Base-by-base conservation (phyloP, 2,113 vertebrate genomes). In the Phrynosoma blainvillii region DNA sequence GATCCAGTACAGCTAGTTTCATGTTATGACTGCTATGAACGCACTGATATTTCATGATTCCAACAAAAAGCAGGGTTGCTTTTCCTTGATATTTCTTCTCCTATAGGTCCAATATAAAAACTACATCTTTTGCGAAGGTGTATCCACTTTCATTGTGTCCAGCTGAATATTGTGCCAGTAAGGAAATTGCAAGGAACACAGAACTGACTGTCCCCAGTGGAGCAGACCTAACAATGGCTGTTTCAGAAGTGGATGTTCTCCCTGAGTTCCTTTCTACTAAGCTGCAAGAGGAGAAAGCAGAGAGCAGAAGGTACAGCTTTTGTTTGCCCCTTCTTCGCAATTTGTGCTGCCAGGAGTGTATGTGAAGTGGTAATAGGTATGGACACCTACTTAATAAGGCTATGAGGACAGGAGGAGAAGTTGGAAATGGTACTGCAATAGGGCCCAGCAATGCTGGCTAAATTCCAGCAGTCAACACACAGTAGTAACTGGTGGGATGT, bases 211-310 rank as follows among this genome's bases (percentile, higher is more conserved):
- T 47, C 9, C 75, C 89, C 54, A 36, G 84, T 0, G 16, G 42
- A 0, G 79, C 89, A 36, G 89, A 97, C 59, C 92, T 97, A 90
- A 88, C 94, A 7, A 88, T 91, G 11, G 90, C 95, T 0, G 91
- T 96, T 47, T 96, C 97, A 13, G 36, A 96, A 5, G 91, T 92
- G 74, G 97, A 98, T 84, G 95, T 93, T n/a, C 95, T 97, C 73
- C 94, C 95, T 6, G 95, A 97, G 84, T 92, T 84, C 78, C 92
- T 98, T 85, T 95, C 97, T 1, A 93, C 91, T 79, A 92, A 94
- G 27, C 90, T 98, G 54, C 90, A 97, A 42, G 85, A 96, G 52
- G 98, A 98, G 93, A 97, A 95, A 18, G 93, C 93, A 32, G 95
- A 97, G 84, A 98, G 91, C 92, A 94, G 92, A 87, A 97, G 94